phyloP scores from a whole-genome alignment of 2,888 invertebrate genomes.

The Cryptocephalus primarius region DNA sequence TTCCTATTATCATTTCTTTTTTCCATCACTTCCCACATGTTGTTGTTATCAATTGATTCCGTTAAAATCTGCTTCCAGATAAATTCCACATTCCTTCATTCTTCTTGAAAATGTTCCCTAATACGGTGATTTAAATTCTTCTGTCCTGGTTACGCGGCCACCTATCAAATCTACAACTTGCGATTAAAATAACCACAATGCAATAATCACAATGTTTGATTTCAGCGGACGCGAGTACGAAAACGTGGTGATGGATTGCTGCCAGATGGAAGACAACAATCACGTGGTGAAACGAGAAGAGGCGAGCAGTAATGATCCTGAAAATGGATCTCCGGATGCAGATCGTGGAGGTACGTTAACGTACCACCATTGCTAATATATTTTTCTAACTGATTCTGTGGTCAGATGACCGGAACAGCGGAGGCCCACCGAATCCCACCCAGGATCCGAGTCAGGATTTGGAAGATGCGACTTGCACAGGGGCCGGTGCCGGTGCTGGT shows the following conservation, averaged over 20 bases:
- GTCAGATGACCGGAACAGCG: constrained; percentile 46
- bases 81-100: too few relatives aligned
- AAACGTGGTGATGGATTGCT: constrained; percentile 87
- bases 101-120: too few relatives aligned
- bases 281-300: constrained; percentile 78
- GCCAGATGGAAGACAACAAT: constrained; percentile 77
- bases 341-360: constrained; percentile 56
- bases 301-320: constrained; percentile 62
- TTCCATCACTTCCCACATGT: too few relatives aligned
- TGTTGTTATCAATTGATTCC: too few relatives aligned
- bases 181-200: too few relatives aligned
- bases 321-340: constrained; percentile 79
- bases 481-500: constrained; percentile 19
- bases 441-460: constrained; percentile 29
- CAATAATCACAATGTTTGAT: constrained; percentile 10
- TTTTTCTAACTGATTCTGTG: constrained; percentile 28
- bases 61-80: too few relatives aligned
- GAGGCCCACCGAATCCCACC: constrained; percentile 43
- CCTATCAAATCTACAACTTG: too few relatives aligned
- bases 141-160: too few relatives aligned
- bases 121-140: too few relatives aligned
- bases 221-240: constrained; percentile 78
- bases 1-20: too few relatives aligned
- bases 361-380: constrained; percentile 34
- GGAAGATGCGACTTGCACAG: constrained; percentile 27